Evolutionary conservation across 1,140 invertebrate genomes (phyloP), one percentile per base, ranked within the genome.

Genomic region (Phenacoccus solenopsis): DNA sequence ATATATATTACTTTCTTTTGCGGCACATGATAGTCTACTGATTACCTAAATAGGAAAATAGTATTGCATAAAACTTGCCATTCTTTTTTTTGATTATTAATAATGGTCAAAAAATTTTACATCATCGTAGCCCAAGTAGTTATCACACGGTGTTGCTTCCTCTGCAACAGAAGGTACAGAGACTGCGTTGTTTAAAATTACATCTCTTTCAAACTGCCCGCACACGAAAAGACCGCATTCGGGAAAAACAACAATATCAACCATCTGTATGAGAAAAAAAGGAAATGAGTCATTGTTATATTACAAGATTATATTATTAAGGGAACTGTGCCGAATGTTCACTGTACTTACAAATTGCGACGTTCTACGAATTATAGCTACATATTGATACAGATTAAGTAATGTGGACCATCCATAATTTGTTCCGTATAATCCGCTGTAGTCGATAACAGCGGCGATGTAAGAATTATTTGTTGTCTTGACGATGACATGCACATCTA

Each of bases 241-340:
- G 0, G 92, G 91, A 75, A 93, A 94, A 0, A 94, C 88, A 3
- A 94, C 81, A 13, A 95, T 90, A 72, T 93, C 87, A 74, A 76
- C 73, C 77, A 80, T 73, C 70, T 71, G 57, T 1, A 67, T 28
- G 24, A 70, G 25, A 67, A 25, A n/a, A n/a, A n/a, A n/a, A n/a
- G n/a, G n/a, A n/a, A n/a, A n/a, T n/a, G n/a, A n/a, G n/a, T n/a
- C n/a, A n/a, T n/a, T n/a, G n/a, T n/a, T n/a, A n/a, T n/a, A n/a
- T n/a, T n/a, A n/a, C n/a, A n/a, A n/a, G n/a, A 7, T 13, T 32
- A 32, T 5, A 13, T 32, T 7, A 5, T 32, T 13, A 32, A 32
- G 13, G 13, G 30, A 32, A 32, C 5, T 7, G 5, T 7, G 30
- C 5, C 13, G 20, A 49, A 49, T 49, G 5, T 9, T 9, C 20